Evolutionary conservation across 2,113 vertebrate genomes (phyloP).

Genomic region (Monarcha castaneiventris): DNA sequence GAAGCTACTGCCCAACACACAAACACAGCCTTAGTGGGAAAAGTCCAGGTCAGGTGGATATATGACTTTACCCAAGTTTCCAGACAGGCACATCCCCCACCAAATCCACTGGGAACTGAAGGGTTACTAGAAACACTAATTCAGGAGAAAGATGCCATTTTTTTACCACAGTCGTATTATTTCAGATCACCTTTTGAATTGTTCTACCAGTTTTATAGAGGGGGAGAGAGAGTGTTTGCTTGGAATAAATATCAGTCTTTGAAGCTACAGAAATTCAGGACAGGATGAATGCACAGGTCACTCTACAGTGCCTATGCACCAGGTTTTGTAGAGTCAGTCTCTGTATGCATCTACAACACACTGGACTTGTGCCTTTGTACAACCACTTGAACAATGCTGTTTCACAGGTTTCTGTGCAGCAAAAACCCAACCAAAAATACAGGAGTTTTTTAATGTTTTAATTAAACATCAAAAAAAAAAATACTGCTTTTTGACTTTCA

Average conservation of each 20-base stretch:
- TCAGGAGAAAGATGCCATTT: neutral
- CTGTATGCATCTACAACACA: accelerated
- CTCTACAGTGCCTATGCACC: neutral
- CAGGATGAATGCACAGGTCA: neutral
- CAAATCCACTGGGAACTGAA: neutral
- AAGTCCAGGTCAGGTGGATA: neutral
- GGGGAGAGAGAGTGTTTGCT: neutral
- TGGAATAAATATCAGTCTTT: neutral
- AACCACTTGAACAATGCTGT: neutral
- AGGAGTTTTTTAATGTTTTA: neutral
- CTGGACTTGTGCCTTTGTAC: neutral
- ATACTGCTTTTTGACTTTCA: neutral
- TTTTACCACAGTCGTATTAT: neutral
- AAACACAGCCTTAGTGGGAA: neutral
- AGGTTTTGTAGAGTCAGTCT: neutral
- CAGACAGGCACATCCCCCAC: no score
- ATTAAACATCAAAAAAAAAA: neutral
- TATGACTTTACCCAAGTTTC: neutral
- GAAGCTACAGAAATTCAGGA: neutral
- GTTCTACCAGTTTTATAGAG: neutral
- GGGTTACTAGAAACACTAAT: neutral
- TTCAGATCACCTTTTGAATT: neutral
- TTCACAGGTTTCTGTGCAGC: neutral
- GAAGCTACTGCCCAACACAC: neutral
- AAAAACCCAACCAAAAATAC: neutral